Base-by-base conservation (phyloP, 1,140 invertebrate genomes). In the Diorhabda sublineata region DNA sequence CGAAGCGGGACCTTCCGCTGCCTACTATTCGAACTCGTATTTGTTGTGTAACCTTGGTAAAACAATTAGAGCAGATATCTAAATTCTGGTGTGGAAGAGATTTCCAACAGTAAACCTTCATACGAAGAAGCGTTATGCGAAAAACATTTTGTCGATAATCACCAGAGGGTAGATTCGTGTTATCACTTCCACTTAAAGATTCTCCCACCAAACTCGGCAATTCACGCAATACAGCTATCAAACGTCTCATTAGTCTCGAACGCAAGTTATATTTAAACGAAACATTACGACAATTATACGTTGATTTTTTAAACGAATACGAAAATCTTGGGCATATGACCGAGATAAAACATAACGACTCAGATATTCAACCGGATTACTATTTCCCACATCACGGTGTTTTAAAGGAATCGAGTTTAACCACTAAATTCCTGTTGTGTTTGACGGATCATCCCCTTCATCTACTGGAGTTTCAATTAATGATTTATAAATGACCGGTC, bases 101-200 rank as follows among this genome's bases (percentile, higher is more conserved):
- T 58, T 58, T 42, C 5, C 57, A 69, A 7, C 58, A 76, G 8
- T 57, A 57, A 11, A 9, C 11, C 11, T 11, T 8, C 11, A 9
- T 57, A 26, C 26, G 26, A 26, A 26, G 26, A 26, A 26, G 26
- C 26, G 26, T 26, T 26, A 26, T 26, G 26, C 26, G 26, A 26
- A 26, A 26, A 26, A 26, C 26, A 26, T 26, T 26, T 26, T 26
- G 26, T 26, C 26, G 26, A 26, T 26, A 26, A 26, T 26, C 26
- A 26, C 26, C 26, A 26, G 26, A 26, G 26, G 45, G 45, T 52
- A 52, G 45, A 52, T 52, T 2, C 45, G 8, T 52, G 8, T 2
- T 52, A 1, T 6, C 5, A 6, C 5, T 52, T 9, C 45, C 45
- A 52, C 8, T 52, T 52, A 52, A 52, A 6, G 5, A 52, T 5